Conservation (phyloP, 2,888 invertebrate species). For the Altica lythri region DNA sequence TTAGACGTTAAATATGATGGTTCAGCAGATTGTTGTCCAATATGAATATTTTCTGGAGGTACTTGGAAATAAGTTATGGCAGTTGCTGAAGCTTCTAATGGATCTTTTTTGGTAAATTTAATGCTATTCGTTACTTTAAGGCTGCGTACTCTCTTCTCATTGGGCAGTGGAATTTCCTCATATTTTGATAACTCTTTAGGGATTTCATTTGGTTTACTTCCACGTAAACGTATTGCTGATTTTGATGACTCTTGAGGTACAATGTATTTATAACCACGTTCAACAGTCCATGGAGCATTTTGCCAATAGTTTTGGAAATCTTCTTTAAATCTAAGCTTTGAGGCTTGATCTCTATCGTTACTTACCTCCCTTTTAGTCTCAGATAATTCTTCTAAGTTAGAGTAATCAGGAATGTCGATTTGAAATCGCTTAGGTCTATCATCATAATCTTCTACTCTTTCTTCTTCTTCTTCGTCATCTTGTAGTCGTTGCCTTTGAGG, state of each 20-base stretch:
- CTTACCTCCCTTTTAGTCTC: slow-evolving; percentile 35
- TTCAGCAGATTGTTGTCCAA: slow-evolving; percentile 2
- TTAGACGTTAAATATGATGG: slow-evolving; percentile 31
- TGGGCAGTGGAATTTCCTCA: slow-evolving; percentile 39
- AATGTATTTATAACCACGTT: slow-evolving; percentile 48
- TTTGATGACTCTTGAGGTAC: slow-evolving; percentile 36
- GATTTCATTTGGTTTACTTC: slow-evolving; percentile 32
- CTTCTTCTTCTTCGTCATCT: slow-evolving; percentile 36
- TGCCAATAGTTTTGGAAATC: slow-evolving; percentile 44
- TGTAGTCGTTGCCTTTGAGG: slow-evolving; percentile 19
- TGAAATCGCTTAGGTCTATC: slow-evolving; percentile 37
- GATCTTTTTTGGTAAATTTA: slow-evolving; percentile 28
- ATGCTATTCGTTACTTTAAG: slow-evolving; percentile 32
- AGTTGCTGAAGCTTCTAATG: slow-evolving; percentile 24
- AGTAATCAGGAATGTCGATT: slow-evolving; percentile 46
- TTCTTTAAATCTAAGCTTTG: slow-evolving; percentile 41
- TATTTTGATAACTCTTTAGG: slow-evolving; percentile 35
- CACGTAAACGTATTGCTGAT: slow-evolving; percentile 10
- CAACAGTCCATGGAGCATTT: slow-evolving; percentile 39
- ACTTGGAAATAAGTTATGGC: slow-evolving; percentile 23
- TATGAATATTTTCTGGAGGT: slow-evolving; percentile 8
- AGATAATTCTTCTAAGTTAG: slow-evolving; percentile 32
- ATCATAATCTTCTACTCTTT: slow-evolving; percentile 31
- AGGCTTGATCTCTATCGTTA: slow-evolving; percentile 30
- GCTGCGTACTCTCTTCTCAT: slow-evolving; percentile 37